These are phyloP conservation scores for Chionoecetes opilio DNA, from an alignment of 1,140 invertebrate genomes.

Conservation along the genomic window DNA sequence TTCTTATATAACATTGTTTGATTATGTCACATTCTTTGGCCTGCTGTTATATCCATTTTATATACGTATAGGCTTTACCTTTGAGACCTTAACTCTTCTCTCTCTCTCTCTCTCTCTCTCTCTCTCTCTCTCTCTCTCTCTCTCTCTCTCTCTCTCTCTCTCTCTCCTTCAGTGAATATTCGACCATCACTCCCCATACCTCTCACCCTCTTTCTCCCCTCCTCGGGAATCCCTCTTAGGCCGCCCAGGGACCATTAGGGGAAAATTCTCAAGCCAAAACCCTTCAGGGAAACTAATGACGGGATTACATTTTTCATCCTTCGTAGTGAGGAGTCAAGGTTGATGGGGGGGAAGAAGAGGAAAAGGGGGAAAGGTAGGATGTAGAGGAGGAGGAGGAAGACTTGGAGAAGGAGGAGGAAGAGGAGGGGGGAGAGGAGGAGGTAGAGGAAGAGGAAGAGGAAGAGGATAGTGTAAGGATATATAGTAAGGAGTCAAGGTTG, in stretches of 20 bases:
- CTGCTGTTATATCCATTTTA: too few relatives aligned
- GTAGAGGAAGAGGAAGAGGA: neutral
- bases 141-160: neutral
- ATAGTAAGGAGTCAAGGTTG: too few relatives aligned
- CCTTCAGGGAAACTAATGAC: conserved; percentile 19
- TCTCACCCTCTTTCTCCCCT: neutral
- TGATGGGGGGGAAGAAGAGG: neutral
- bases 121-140: neutral
- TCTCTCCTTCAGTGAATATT: neutral
- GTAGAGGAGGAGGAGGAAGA: neutral
- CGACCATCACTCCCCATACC: conserved; percentile 11
- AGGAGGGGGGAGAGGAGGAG: neutral
- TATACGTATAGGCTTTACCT: too few relatives aligned
- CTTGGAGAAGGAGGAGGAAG: neutral
- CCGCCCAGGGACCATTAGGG: neutral
- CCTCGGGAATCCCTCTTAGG: neutral
- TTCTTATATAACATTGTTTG: too few relatives aligned
- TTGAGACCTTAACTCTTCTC: too few relatives aligned
- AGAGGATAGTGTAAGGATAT: too few relatives aligned
- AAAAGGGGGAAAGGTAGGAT: neutral
- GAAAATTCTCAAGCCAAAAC: neutral
- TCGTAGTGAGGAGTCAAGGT: conserved; percentile 1
- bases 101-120: neutral
- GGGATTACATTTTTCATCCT: conserved; percentile 30
- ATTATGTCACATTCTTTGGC: too few relatives aligned